These are phyloP conservation scores for Alloplasta piceator DNA, from an alignment of 2,888 invertebrate species.

Conservation along the genomic window DNA sequence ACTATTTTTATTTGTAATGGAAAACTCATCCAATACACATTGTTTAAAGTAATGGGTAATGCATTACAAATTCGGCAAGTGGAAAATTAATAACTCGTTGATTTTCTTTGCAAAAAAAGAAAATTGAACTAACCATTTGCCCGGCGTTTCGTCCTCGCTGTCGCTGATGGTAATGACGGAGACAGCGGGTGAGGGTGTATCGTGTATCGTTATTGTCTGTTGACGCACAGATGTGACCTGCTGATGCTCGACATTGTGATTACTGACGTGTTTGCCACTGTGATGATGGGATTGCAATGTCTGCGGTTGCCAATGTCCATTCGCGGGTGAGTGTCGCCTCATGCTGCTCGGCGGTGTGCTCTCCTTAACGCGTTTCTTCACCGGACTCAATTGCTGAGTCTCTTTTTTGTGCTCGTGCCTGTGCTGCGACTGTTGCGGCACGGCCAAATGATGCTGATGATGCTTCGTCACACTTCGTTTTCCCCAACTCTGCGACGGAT, in stretches of 20 bases:
- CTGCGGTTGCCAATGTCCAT: conserved; percentile 83
- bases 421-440: conserved; percentile 86
- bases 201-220: conserved; percentile 97
- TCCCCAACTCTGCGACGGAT: conserved; percentile 83
- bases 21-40: no score
- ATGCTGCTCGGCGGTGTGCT: conserved; percentile 91
- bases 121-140: conserved; percentile 79
- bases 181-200: conserved; percentile 97
- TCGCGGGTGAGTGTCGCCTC: conserved; percentile 81
- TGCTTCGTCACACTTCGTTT: conserved; percentile 85
- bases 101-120: conserved; percentile 25
- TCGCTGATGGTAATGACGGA: conserved; percentile 98
- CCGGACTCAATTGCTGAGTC: conserved; percentile 96
- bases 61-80: no score
- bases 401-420: conserved; percentile 90
- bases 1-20: no score
- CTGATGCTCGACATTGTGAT: conserved; percentile 81
- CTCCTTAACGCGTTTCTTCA: conserved; percentile 98
- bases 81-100: no score
- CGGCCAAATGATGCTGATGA: conserved; percentile 86
- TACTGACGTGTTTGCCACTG: conserved; percentile 73
- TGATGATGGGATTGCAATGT: conserved; percentile 75
- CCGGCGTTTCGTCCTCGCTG: conserved; percentile 93
- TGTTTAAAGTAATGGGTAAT: no score
- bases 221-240: conserved; percentile 84